Conservation (phyloP, 2,113 vertebrate species). For the Peucedramus taeniatus region DNA sequence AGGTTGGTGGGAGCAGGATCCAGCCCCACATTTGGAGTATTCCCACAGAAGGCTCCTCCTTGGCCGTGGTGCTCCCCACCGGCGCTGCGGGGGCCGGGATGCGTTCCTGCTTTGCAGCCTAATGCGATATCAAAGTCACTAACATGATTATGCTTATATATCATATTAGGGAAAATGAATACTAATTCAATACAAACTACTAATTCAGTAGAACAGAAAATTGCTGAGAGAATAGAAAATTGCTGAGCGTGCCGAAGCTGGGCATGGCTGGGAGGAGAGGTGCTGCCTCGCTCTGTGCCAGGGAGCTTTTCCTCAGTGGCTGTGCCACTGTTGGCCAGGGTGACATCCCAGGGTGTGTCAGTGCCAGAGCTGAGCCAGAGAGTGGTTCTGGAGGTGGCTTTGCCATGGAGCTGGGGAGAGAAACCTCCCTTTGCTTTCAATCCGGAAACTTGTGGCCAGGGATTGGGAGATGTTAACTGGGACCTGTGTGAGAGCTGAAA, state of each 20-base stretch:
- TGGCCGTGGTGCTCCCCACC: accelerated
- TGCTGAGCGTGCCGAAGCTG: constrained; percentile 18
- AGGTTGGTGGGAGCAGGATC: not conserved
- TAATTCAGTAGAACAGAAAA: constrained; percentile 75
- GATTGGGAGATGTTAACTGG: not conserved
- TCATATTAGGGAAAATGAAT: constrained; percentile 77
- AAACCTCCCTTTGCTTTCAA: accelerated
- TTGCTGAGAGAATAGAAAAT: constrained; percentile 71
- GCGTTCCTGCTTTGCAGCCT: constrained; percentile 49
- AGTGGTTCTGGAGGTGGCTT: not conserved
- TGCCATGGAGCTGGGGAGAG: accelerated
- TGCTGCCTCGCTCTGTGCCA: not conserved
- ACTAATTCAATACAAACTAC: constrained; percentile 76
- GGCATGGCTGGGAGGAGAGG: not conserved
- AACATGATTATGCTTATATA: constrained; percentile 75
- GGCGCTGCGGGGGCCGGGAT: not conserved
- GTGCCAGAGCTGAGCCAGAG: accelerated
- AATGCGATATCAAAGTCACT: constrained; percentile 73
- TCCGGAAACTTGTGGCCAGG: accelerated
- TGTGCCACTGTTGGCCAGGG: not conserved
- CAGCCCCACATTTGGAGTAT: not conserved
- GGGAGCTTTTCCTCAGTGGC: not conserved
- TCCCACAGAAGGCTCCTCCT: not conserved
- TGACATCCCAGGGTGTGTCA: not conserved
- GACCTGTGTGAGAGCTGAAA: not conserved